Evolutionary conservation across 2,888 invertebrate genomes (phyloP), one percentile per base, ranked within the genome.

Genomic region (Platerodrilus igneus): DNA sequence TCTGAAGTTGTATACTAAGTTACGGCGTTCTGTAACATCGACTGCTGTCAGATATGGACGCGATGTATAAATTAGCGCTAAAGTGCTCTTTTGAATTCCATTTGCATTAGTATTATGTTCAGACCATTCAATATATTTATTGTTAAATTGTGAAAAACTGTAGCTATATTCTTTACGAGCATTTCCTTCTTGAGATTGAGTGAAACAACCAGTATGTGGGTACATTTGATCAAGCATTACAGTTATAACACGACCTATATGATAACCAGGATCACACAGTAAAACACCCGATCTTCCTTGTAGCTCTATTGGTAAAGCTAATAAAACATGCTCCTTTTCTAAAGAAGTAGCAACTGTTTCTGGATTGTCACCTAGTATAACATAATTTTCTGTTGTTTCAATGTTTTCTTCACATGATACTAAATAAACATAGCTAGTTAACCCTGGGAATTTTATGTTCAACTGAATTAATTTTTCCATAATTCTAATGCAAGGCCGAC

Each of bases 201-300:
- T 81, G 65, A 90, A 91, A 86, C 88, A 87, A 76, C 87, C 86
- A 44, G 92, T 91, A 58, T 93, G 89, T 8, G 92, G 93, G 68
- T 86, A 89, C 29, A 76, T 73, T 45, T 81, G 76, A 65, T 93
- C 92, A 20, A 77, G 74, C 92, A 92, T 93, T 33, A 91, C 83
- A 13, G 90, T 88, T 45, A 92, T 78, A 39, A 86, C 83, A 45
- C 89, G 75, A 23, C 86, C 83, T 44, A 92, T 84, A 67, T 93
- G 92, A 69, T 93, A 93, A 10, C 92, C 92, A 0, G 92, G 90
- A 73, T 93, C 93, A 22, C 91, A 78, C 13, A 93, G 76, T 70
- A 92, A 69, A 31, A 86, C 73, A 17, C 91, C 92, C 1, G 72
- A 68, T 21, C 92, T 77, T 17, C 82, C 86, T 30, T 77, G 81